Base-by-base conservation (phyloP, 2,797 vertebrate species). In the Lacerta agilis region DNA sequence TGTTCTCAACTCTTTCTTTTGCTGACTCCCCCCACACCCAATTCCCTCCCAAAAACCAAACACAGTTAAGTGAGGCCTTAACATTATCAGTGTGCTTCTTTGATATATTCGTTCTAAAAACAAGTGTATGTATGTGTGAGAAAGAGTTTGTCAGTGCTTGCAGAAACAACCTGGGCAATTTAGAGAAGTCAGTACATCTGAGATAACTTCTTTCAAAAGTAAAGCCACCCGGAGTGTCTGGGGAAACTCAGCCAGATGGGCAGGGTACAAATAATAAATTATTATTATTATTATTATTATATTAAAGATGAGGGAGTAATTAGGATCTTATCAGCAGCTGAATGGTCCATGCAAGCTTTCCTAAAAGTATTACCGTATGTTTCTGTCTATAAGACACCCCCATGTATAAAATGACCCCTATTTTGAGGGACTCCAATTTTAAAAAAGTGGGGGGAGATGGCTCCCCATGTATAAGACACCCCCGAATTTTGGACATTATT, bases 21-120 rank as follows among this genome's bases (percentile, higher is more conserved):
- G 18, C 29, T 79, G 3, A 18, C 38, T n/a, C 33, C 17, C 29
- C 5, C 61, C 5, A n/a, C 55, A 6, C 10, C 25, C 38, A 20
- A 8, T 1, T 43, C 17, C 11, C 27, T 18, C 11, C 1, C 27
- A 58, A 66, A 58, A 45, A 66, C 33, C 49, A 76, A 81, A 41
- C 78, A 36, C 41, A 66, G n/a, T 66, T 80, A 79, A 45, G 61
- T 75, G 55, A 80, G 55, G 87, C 87, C 90, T 91, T 86, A 83
- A 86, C 13, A 29, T 78, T 79, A 73, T 75, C 55, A 33, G 27
- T 45, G 1, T 38, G 49, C 41, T 79, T 8, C 45, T 79, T 75
- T 72, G 15, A 36, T 73, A 75, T 33, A 36, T 73, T 79, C 20
- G 8, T 80, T 85, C n/a, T 43, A 36, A 43, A 73, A 75, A 66